phyloP scores from a whole-genome alignment of 92 coral and sea anemone species.

The Parazoanthus swiftii region DNA sequence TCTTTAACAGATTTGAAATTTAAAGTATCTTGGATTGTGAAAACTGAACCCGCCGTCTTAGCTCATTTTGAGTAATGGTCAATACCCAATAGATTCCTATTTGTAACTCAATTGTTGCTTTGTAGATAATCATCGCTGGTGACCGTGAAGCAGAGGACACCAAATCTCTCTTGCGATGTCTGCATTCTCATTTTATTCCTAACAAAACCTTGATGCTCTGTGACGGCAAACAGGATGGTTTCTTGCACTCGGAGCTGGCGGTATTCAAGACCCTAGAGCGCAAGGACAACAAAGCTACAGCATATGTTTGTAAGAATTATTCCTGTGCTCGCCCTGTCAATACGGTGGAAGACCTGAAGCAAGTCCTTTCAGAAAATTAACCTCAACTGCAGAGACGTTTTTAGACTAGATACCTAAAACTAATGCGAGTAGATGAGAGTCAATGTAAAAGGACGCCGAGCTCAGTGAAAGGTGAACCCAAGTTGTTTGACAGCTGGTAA shows the following conservation, averaged over 20 bases:
- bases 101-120: neutral
- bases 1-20: too few species aligned
- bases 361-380: slow-evolving; percentile 55
- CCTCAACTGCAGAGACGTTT: neutral
- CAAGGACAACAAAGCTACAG: slow-evolving; percentile 86
- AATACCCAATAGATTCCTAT: too few species aligned
- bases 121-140: slow-evolving; percentile 87
- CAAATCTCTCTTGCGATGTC: slow-evolving; percentile 69
- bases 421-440: neutral
- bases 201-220: slow-evolving; percentile 86
- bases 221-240: slow-evolving; percentile 72
- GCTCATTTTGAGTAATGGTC: too few species aligned
- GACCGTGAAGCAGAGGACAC: slow-evolving; percentile 90
- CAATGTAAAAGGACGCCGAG: neutral
- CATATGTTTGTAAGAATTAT: slow-evolving; percentile 88
- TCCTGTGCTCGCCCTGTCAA: slow-evolving; percentile 84
- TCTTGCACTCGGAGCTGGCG: slow-evolving; percentile 76
- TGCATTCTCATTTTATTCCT: slow-evolving; percentile 81
- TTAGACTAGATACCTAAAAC: neutral
- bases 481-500: neutral
- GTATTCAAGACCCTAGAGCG: slow-evolving; percentile 79
- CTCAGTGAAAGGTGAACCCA: neutral
- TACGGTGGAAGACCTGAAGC: slow-evolving; percentile 71
- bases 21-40: neutral
- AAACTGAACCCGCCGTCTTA: neutral